Evolutionary conservation across 2,113 vertebrate genomes (phyloP), one percentile per base, ranked within the genome.

Genomic region (Hymenochirus boettgeri): DNA sequence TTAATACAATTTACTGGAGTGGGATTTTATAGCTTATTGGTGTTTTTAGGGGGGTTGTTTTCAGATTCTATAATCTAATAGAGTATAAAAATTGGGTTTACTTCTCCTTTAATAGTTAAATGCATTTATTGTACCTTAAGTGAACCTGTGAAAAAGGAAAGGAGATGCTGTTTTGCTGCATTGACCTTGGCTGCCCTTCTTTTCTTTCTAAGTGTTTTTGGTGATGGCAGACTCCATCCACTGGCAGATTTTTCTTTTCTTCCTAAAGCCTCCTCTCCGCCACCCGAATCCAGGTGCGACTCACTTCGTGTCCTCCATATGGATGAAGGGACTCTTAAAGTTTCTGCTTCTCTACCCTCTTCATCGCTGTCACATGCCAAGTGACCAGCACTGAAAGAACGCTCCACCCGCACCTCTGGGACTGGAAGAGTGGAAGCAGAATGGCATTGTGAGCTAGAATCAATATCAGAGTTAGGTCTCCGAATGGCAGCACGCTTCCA

Each of bases 271-370:
- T 54, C 18, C 1, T 27, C 56, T 26, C 45, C 4, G 24, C 56
- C 62, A 5, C 53, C 70, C 6, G 70, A 46, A 26, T 71, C 55
- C 62, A 76, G 51, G 21, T 73, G 72, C 7, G 71, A 72, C 12
- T 76, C 74, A 13, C 74, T 76, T 26, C 55, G 67, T 22, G 70
- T 71, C n/a, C 74, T 72, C 74, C 74, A 73, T 55, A 76, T 35
- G 22, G 64, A 29, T 65, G 61, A 59, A 0, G 64, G 65, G 23
- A 69, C 72, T 56, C 59, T 61, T 22, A 53, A 21, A 50, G 46
- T 55, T 12, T 50, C 53, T 46, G 35, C 39, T 15, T 66, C 57
- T 3, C 9, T 15, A 42, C 62, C 59, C 5, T 51, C 62, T 18
- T 37, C 70, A 33, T 66, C 57, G n/a, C 64, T 65, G 51, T 71